Evolutionary conservation across 2,797 vertebrate genomes (phyloP).

Genomic region (Trachurus trachurus): DNA sequence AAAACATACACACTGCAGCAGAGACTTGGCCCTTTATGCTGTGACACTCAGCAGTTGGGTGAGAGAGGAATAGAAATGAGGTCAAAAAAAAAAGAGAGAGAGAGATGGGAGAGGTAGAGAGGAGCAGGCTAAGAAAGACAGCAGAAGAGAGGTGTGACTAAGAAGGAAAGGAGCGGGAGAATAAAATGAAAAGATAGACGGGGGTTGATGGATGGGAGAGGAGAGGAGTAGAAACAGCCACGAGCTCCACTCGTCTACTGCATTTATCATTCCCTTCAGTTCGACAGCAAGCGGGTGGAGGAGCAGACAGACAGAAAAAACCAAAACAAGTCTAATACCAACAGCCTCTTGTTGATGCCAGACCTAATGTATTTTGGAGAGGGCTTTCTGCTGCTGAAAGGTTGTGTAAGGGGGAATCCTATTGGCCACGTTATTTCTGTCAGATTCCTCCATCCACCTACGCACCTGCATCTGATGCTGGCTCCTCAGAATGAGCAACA

Average conservation of each 20-base stretch:
- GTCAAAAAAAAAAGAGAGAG: conserved; percentile 22
- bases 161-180: conserved; percentile 59
- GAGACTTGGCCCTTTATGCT: conserved; percentile 50
- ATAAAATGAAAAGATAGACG: conserved; percentile 71
- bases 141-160: conserved; percentile 67
- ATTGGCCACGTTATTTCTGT: conserved; percentile 15
- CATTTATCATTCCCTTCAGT: conserved; percentile 76
- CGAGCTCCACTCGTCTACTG: conserved; percentile 64
- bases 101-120: conserved; percentile 25
- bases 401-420: conserved; percentile 21
- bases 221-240: conserved; percentile 73
- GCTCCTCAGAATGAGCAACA: conserved; percentile 11
- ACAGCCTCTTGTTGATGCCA: conserved; percentile 63
- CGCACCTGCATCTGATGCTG: conserved; percentile 7
- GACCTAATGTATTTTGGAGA: conserved; percentile 60
- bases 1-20: conserved; percentile 28
- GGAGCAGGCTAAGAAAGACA: conserved; percentile 58
- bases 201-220: conserved; percentile 69
- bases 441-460: conserved; percentile 24
- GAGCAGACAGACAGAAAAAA: conserved; percentile 55
- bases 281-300: conserved; percentile 62
- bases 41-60: conserved; percentile 44
- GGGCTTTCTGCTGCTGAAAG: conserved; percentile 41
- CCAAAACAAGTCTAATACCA: conserved; percentile 58
- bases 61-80: conserved; percentile 67